Base-by-base conservation (phyloP, 2,797 vertebrate genomes). In the Etheostoma nigrum region DNA sequence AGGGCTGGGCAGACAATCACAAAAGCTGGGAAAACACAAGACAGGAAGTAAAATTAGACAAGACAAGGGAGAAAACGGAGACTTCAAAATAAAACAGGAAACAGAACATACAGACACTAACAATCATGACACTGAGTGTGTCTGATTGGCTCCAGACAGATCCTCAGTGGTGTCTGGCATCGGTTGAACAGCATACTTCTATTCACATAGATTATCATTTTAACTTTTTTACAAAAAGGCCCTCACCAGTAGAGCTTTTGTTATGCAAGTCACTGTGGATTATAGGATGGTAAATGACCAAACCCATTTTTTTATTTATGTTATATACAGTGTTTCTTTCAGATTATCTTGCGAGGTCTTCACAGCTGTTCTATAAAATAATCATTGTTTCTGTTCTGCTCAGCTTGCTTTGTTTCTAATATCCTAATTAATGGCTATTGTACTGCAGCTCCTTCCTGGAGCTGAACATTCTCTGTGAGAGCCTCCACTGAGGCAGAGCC, bases 341-440 rank as follows among this genome's bases (percentile, higher is more conserved):
- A 74, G 66, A 86, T 42, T 71, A 40, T 72, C 51, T 19, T 68
- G 64, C 52, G 66, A 63, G 61, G 54, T 74, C 25, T 59, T 75
- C 48, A 16, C 62, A 78, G 60, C 81, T 70, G 54, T 69, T 81
- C 36, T 42, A 70, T 33, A 68, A 48, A 69, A 47, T 54, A 51
- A 2, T 36, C 44, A 72, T 78, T 79, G 64, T 78, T 57, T 85
- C 82, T 86, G 54, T 61, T 76, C 60, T 74, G 67, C 79, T 85
- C 23, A 53, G 77, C 48, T 81, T 72, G 66, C 67, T 83, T 86
- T 89, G 81, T 84, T 51, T 88, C 77, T 89, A 84, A 91, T 89
- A 82, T 87, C 60, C 67, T 83, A 82, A 91, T 92, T 85, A 91
- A 86, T 87, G 80, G 47, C 66, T 77, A 77, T 87, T 86, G 77